Evolutionary conservation across 2,113 vertebrate genomes (phyloP), one percentile per base, ranked within the genome.

Genomic region (Raja brachyura): DNA sequence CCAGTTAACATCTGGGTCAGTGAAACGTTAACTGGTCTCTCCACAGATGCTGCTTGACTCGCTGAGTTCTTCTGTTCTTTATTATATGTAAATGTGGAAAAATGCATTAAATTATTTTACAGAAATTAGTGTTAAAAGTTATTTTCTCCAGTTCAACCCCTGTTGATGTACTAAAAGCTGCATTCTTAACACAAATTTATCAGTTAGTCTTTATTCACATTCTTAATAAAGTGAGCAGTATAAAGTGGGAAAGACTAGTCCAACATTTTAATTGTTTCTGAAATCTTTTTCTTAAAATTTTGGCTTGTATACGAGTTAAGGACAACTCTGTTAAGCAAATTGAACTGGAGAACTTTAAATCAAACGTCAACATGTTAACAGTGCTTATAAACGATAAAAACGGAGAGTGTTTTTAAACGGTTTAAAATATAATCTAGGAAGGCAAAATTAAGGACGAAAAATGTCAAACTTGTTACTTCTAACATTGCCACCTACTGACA

Each of bases 1-100:
- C 7, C 63, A 66, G 4, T 93, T 5, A 0, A 94, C 93, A 94
- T 93, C 93, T 93, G 93, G 48, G 54, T n/a, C 68, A 33, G 63
- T 66, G 63, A 66, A 66, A 66, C 4, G 63, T 66, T 66, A 3
- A 5, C 63, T 66, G 63, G 63, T 66, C 13, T 66, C 63, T 66
- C 39, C 63, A 66, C 63, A 66, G 63, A 66, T 66, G 13, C 63
- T 10, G 63, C 13, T 8, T 66, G 63, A 66, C 63, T 66, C 8
- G 63, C 63, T 66, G 63, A 66, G 63, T 66, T 8, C 63, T 66
- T 66, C 63, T 66, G 63, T 66, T 66, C 39, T 48, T 48, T 48
- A 48, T 48, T 48, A 48, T 83, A 79, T 0, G 0, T 93, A 68
- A 93, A 61, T 9, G 6, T 66, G 31, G 31, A 39, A 68, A 90